Percentiles rank a stretch among this genome's conserved stretches.
Evolutionary conservation across 2,888 invertebrate species (phyloP).

Genomic region (Anagyrus pseudococci): DNA sequence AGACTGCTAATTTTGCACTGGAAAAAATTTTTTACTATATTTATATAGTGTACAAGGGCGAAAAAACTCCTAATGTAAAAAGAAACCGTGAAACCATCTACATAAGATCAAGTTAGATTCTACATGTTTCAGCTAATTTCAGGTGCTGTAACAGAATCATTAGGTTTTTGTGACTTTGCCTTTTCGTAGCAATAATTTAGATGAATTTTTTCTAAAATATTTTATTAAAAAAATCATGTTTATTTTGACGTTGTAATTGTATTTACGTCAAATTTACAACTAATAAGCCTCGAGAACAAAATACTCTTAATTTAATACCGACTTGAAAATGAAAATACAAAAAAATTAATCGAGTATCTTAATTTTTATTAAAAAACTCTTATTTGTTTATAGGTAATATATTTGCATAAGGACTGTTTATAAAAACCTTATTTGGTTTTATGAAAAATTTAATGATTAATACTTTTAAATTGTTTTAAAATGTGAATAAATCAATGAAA

Average conservation of each 20-base stretch:
- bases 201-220: slow-evolving; percentile 12
- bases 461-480: too few relatives aligned
- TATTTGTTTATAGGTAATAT: too few relatives aligned
- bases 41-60: slow-evolving; percentile 33
- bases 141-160: slow-evolving; percentile 25
- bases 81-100: slow-evolving; percentile 18
- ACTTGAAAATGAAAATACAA: too few relatives aligned
- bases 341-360: too few relatives aligned
- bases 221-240: slow-evolving; percentile 12
- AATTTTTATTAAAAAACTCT: too few relatives aligned
- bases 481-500: too few relatives aligned
- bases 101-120: slow-evolving; percentile 29
- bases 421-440: too few relatives aligned
- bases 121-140: slow-evolving; percentile 28
- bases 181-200: slow-evolving; percentile 35
- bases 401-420: too few relatives aligned
- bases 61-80: slow-evolving; percentile 30
- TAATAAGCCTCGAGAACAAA: slow-evolving; percentile 18
- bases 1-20: slow-evolving; percentile 40
- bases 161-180: slow-evolving; percentile 32
- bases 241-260: slow-evolving; percentile 13
- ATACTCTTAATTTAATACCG: slow-evolving; percentile 12
- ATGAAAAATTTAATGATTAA: too few relatives aligned
- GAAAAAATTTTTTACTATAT: slow-evolving; percentile 35
- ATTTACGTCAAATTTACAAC: slow-evolving; percentile 26